These are phyloP conservation scores for Probosciger aterrimus DNA, from an alignment of 2,113 vertebrate genomes.

Conservation along the genomic window DNA sequence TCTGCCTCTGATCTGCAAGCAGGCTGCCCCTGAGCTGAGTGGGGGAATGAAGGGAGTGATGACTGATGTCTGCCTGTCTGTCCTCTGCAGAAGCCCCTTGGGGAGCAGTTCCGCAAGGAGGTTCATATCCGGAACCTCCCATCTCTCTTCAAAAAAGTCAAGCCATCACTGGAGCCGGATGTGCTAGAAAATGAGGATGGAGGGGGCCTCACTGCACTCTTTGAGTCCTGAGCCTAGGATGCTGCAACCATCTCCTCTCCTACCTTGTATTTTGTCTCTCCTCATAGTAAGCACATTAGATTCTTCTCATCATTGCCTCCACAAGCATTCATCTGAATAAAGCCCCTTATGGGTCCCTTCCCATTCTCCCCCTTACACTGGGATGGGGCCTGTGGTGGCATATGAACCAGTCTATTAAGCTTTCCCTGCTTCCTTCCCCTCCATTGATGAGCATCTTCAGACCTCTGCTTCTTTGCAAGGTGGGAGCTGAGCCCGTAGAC, in stretches of 20 bases:
- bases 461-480: background rate
- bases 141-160: slow-evolving; percentile 91
- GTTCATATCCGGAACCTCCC: slow-evolving; percentile 98
- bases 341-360: background rate
- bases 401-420: slow-evolving; percentile 29
- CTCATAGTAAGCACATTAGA: slow-evolving; percentile 71
- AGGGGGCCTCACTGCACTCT: slow-evolving; percentile 78
- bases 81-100: slow-evolving; percentile 88
- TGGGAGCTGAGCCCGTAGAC: slow-evolving; percentile 3
- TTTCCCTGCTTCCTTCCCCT: background rate
- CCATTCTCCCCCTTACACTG: background rate
- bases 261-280: slow-evolving; percentile 61
- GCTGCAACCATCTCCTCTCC: slow-evolving; percentile 38
- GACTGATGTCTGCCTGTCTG: slow-evolving; percentile 1
- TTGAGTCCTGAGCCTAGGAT: slow-evolving; percentile 76
- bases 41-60: background rate
- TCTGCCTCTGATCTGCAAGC: background rate
- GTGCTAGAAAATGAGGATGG: slow-evolving; percentile 74
- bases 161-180: slow-evolving; percentile 80
- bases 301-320: slow-evolving; percentile 46
- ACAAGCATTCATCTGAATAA: slow-evolving; percentile 34
- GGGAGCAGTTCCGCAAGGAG: slow-evolving; percentile 97
- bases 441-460: background rate
- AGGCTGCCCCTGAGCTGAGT: background rate
- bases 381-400: background rate